phyloP scores from a whole-genome alignment of 2,888 invertebrate species.

The Halictus quadricinctus region DNA sequence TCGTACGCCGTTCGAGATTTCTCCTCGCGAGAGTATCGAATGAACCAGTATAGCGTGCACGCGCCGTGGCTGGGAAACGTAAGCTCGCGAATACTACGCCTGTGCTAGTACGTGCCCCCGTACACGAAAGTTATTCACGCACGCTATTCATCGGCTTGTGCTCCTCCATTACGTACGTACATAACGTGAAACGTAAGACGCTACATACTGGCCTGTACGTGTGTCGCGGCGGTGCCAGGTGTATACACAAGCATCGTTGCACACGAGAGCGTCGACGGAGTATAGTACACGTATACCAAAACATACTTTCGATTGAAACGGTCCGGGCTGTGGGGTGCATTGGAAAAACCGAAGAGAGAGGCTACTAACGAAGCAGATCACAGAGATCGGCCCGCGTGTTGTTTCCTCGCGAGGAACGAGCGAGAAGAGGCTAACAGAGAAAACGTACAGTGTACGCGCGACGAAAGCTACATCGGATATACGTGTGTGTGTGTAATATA shows the following conservation, averaged over 20 bases:
- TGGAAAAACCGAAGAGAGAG: background rate
- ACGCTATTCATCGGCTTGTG: conserved; percentile 60
- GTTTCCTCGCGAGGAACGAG: background rate
- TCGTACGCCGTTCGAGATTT: conserved; percentile 47
- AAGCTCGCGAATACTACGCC: conserved; percentile 53
- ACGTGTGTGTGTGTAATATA: too few relatives aligned
- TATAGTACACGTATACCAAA: conserved; percentile 37
- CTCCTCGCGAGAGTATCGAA: conserved; percentile 60
- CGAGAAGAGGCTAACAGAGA: background rate
- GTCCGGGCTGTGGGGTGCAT: conserved; percentile 7
- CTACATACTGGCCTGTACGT: conserved; percentile 50
- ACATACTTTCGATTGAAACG: conserved; percentile 39
- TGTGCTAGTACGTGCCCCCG: conserved; percentile 59
- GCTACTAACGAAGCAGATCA: background rate
- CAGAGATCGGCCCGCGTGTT: background rate
- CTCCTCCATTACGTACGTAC: conserved; percentile 55
- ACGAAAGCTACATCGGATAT: background rate
- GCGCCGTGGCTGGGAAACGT: conserved; percentile 57
- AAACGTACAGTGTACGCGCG: background rate
- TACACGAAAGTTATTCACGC: conserved; percentile 62
- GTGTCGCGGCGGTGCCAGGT: conserved; percentile 39
- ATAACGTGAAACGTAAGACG: conserved; percentile 62
- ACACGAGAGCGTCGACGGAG: conserved; percentile 35
- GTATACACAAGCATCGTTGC: conserved; percentile 52
- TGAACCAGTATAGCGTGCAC: conserved; percentile 52